phyloP scores from a whole-genome alignment of 2,888 invertebrate species.

The Yponomeuta plumbellus region DNA sequence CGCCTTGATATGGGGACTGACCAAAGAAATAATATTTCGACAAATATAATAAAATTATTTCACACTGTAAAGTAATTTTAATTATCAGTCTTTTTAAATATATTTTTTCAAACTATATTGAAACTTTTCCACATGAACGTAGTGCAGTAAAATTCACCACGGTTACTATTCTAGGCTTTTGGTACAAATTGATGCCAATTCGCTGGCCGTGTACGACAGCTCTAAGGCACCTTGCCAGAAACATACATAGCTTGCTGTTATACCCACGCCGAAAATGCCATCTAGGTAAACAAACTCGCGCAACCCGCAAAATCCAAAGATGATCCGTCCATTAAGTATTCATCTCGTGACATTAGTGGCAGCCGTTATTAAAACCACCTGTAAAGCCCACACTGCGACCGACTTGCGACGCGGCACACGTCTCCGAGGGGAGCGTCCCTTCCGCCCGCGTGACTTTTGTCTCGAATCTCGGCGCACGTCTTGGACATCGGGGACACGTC shows the following conservation, averaged over 20 bases:
- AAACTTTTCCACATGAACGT: no score
- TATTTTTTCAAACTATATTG: no score
- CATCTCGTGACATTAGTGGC: conserved; percentile 72
- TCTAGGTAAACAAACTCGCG: background rate
- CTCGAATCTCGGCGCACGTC: conserved; percentile 76
- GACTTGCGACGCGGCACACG: conserved; percentile 64
- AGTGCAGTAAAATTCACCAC: no score
- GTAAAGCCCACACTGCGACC: conserved; percentile 56
- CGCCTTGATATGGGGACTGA: background rate
- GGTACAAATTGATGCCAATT: no score
- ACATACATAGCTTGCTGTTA: background rate
- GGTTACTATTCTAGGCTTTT: no score
- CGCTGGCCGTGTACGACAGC: no score
- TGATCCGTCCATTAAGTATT: conserved; percentile 73
- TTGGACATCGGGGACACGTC: conserved; percentile 78
- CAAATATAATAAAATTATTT: no score
- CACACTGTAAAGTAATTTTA: no score
- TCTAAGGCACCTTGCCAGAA: no score
- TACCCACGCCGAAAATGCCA: background rate
- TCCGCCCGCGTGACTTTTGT: conserved; percentile 73
- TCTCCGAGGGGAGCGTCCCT: conserved; percentile 46
- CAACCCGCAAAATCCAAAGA: conserved; percentile 29
- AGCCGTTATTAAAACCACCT: conserved; percentile 76
- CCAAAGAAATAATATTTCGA: background rate
- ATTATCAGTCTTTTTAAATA: no score